These are phyloP conservation scores for Rhineura floridana DNA, from an alignment of 2,113 vertebrate genomes.

Conservation along the genomic window DNA sequence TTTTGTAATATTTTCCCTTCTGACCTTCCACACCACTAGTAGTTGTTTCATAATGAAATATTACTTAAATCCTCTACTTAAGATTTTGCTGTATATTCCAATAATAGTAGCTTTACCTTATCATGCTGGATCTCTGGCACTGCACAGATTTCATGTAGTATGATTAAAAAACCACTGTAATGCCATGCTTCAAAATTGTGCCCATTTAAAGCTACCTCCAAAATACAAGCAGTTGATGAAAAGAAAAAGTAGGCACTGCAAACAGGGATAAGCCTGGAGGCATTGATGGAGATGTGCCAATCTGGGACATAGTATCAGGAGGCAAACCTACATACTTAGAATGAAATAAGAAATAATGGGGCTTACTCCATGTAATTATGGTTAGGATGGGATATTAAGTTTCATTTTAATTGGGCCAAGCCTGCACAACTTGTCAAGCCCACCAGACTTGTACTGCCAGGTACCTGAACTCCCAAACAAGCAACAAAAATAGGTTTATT, in stretches of 20 bases:
- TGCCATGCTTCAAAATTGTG: not conserved
- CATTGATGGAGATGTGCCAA: not conserved
- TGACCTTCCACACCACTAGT: too few species aligned
- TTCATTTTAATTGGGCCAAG: not conserved
- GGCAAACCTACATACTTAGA: not conserved
- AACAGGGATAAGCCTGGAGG: not conserved
- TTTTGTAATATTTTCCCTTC: too few species aligned
- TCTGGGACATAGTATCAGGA: not conserved
- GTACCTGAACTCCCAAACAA: not conserved
- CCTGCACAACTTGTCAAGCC: not conserved
- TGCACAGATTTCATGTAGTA: too few species aligned
- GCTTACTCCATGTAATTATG: not conserved
- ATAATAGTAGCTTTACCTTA: too few species aligned
- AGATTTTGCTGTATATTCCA: too few species aligned
- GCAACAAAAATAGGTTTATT: not conserved
- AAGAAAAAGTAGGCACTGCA: not conserved
- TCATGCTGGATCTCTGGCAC: too few species aligned
- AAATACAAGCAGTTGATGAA: not conserved
- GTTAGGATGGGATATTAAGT: not conserved
- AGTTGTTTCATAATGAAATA: too few species aligned
- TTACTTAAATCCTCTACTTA: too few species aligned
- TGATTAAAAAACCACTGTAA: not conserved
- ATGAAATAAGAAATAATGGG: not conserved
- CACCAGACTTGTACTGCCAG: not conserved
- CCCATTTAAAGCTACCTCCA: not conserved